phyloP scores from a whole-genome alignment of 2,797 vertebrate species.

The Tolypeutes matacus region DNA sequence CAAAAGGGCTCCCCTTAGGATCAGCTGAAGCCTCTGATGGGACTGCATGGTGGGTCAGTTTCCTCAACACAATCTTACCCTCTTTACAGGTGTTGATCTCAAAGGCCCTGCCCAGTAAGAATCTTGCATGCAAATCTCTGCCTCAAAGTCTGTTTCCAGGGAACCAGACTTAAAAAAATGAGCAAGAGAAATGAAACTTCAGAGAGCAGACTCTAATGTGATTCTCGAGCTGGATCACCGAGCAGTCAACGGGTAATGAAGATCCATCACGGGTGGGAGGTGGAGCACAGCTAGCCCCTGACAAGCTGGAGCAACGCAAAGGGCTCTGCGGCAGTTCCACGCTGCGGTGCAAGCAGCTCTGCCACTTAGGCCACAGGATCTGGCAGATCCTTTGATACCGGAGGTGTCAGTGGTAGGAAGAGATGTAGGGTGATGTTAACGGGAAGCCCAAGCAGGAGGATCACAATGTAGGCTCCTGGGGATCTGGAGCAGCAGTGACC shows the following conservation, averaged over 20 bases:
- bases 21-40: background rate
- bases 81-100: background rate
- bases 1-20: background rate
- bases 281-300: background rate
- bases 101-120: background rate
- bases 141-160: slow-evolving; percentile 55
- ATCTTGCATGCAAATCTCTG: background rate
- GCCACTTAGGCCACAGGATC: background rate
- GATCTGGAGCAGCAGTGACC: slow-evolving; percentile 7
- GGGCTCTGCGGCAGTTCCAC: background rate
- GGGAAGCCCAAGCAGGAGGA: background rate
- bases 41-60: background rate
- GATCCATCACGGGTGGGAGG: background rate
- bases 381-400: background rate
- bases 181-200: slow-evolving; percentile 38
- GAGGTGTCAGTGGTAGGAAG: slow-evolving; percentile 2
- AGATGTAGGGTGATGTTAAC: background rate
- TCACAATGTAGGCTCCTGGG: background rate
- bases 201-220: slow-evolving; percentile 26
- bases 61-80: background rate
- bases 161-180: slow-evolving; percentile 26
- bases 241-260: background rate
- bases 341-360: background rate
- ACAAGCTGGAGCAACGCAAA: background rate
- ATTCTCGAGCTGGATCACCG: slow-evolving; percentile 30